Conservation (phyloP, 2,797 vertebrate species). For the Columba guinea region DNA sequence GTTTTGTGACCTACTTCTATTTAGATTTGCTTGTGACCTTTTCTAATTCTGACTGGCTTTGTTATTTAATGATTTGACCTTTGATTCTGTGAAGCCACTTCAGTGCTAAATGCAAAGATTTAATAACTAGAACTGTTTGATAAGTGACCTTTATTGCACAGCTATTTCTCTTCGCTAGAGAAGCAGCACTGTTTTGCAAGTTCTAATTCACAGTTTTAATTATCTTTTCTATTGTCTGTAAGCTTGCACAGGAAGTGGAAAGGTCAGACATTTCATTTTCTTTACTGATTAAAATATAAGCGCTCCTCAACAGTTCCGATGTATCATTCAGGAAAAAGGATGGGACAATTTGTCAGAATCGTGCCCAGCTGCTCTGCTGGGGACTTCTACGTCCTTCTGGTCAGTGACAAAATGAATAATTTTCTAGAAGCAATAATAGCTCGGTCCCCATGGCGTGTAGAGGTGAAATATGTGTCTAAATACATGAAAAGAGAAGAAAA, state of each 20-base stretch:
- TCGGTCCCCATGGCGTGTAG: neutral
- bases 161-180: constrained; percentile 63
- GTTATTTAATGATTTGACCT: constrained; percentile 82
- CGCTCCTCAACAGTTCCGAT: constrained; percentile 60
- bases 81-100: constrained; percentile 73
- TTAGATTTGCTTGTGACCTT: constrained; percentile 76
- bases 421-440: neutral
- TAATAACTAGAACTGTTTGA: constrained; percentile 80
- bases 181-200: constrained; percentile 72
- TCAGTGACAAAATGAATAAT: neutral
- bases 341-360: constrained; percentile 44
- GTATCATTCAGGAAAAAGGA: constrained; percentile 63
- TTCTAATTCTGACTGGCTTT: constrained; percentile 75
- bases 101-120: constrained; percentile 78
- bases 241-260: constrained; percentile 72
- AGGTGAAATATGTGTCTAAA: neutral
- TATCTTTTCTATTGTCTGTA: constrained; percentile 77
- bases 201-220: constrained; percentile 80
- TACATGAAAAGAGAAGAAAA: neutral
- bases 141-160: constrained; percentile 80
- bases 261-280: constrained; percentile 79
- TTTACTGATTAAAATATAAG: constrained; percentile 77
- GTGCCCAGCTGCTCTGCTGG: neutral
- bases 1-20: constrained; percentile 55
- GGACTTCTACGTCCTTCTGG: neutral